Conservation (phyloP, 2,113 vertebrate genomes). For the Oreochromis niloticus region DNA sequence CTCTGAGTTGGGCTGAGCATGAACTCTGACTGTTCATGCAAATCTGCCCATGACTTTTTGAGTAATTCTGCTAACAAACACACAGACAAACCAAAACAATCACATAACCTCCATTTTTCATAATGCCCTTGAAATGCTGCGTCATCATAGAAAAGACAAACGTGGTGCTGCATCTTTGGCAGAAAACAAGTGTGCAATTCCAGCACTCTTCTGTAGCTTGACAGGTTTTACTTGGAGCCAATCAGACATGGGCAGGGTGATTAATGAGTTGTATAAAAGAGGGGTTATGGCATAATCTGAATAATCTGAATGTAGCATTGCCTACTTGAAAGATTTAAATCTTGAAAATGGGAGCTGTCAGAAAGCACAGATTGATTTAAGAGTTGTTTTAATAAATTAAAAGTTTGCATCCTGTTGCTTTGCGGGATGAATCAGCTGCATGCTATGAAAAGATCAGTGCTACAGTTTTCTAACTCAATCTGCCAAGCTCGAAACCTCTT, state of each 20-base stretch:
- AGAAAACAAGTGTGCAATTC: fast-evolving
- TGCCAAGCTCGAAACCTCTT: neutral
- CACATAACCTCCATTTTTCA: neutral
- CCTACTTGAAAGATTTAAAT: neutral
- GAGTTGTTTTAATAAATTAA: neutral
- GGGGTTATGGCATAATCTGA: neutral
- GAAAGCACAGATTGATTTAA: neutral
- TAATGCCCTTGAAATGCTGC: fast-evolving
- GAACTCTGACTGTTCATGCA: neutral
- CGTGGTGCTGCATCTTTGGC: neutral
- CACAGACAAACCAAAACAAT: neutral
- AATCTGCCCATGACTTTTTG: fast-evolving
- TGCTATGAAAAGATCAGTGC: neutral
- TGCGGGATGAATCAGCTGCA: neutral
- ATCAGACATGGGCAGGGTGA: neutral
- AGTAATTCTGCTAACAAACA: neutral
- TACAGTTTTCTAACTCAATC: neutral
- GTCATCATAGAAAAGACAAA: fast-evolving
- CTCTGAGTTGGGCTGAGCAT: neutral
- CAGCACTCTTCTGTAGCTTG: neutral
- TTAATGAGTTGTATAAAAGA: neutral
- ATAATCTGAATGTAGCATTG: neutral
- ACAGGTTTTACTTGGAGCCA: fast-evolving
- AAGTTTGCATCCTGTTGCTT: neutral
- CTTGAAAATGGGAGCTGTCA: neutral